Conservation (phyloP, 2,113 vertebrate species). For the Oreochromis spilurus region DNA sequence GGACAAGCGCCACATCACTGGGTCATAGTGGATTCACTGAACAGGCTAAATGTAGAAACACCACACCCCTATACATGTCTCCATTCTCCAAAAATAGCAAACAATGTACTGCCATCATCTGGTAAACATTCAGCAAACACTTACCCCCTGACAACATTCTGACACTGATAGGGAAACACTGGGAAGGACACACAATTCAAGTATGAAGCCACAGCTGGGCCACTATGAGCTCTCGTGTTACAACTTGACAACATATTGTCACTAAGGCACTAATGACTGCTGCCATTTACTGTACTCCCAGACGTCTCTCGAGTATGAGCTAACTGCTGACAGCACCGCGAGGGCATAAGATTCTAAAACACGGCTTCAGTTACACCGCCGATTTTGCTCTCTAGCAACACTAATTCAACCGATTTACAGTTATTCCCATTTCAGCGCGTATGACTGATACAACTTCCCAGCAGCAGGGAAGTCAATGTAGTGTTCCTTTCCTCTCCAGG, state of each 20-base stretch:
- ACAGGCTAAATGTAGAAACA: slow-evolving; percentile 59
- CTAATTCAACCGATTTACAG: slow-evolving; percentile 13
- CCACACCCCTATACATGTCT: slow-evolving; percentile 62
- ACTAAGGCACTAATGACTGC: slow-evolving; percentile 27
- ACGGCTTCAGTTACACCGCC: slow-evolving; percentile 19
- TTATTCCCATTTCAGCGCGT: background rate
- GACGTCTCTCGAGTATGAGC: slow-evolving; percentile 2
- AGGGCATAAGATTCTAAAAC: slow-evolving; percentile 1
- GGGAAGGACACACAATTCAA: slow-evolving; percentile 39
- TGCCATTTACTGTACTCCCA: slow-evolving; percentile 3
- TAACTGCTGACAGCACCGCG: slow-evolving; percentile 7
- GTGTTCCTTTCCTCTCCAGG: slow-evolving; percentile 13
- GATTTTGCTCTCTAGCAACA: slow-evolving; percentile 51
- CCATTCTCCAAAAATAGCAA: slow-evolving; percentile 60
- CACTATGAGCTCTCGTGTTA: slow-evolving; percentile 37
- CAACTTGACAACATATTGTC: slow-evolving; percentile 38
- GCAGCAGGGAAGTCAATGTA: slow-evolving; percentile 19
- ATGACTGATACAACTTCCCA: slow-evolving; percentile 17
- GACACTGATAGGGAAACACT: slow-evolving; percentile 60
- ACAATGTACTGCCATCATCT: slow-evolving; percentile 69
- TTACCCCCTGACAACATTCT: slow-evolving; percentile 59
- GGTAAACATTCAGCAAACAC: slow-evolving; percentile 67
- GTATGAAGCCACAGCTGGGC: background rate
- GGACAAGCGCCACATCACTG: slow-evolving; percentile 20
- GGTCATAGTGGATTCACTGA: slow-evolving; percentile 58